Conservation (phyloP, 2,888 invertebrate species). For the Margaritifera margaritifera region DNA sequence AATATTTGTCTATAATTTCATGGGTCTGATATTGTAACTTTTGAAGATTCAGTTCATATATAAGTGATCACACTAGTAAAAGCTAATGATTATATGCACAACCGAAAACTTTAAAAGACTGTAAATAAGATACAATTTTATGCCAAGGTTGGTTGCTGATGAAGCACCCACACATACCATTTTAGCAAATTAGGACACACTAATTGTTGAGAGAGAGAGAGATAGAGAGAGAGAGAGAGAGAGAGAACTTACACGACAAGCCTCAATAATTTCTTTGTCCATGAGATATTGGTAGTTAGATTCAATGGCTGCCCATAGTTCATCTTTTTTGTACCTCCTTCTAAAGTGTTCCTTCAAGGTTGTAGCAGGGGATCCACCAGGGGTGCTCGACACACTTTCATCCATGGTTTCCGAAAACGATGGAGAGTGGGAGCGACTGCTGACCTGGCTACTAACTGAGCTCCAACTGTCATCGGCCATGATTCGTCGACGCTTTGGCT, state of each 20-base stretch:
- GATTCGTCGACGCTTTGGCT: constrained; percentile 57
- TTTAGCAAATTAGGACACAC: too few species aligned
- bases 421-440: constrained; percentile 60
- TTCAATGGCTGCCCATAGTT: constrained; percentile 92
- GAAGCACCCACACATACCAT: too few species aligned
- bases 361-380: constrained; percentile 55
- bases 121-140: too few species aligned
- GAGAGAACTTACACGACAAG: constrained; percentile 80
- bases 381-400: constrained; percentile 54
- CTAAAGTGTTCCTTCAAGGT: constrained; percentile 61
- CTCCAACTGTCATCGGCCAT: constrained; percentile 48
- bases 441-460: constrained; percentile 48
- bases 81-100: too few species aligned
- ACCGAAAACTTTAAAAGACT: too few species aligned
- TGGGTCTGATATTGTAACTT: too few species aligned
- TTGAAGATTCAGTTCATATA: too few species aligned
- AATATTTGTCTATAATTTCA: too few species aligned
- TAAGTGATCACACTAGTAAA: too few species aligned
- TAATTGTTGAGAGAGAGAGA: too few species aligned
- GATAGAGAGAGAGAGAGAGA: too few species aligned
- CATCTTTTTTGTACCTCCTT: constrained; percentile 78
- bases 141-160: too few species aligned
- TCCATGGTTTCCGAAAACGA: constrained; percentile 45
- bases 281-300: constrained; percentile 95
- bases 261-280: constrained; percentile 93